Evolutionary conservation across 1,140 invertebrate species (phyloP).

Genomic region (Neodiprion fabricii): DNA sequence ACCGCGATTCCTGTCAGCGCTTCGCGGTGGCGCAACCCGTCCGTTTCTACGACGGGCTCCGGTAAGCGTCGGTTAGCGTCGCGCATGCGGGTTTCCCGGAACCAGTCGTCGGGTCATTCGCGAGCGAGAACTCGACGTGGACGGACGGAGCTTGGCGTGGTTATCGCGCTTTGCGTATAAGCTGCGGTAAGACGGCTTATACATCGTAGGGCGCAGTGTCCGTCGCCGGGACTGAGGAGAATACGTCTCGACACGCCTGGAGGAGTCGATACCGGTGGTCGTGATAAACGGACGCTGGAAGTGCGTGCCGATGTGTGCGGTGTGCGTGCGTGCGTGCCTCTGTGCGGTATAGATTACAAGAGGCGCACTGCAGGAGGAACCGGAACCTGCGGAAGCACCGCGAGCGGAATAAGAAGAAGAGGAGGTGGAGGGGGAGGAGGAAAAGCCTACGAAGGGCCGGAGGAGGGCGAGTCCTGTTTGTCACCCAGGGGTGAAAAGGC

Average conservation of each 20-base stretch:
- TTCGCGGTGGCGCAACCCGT: background rate
- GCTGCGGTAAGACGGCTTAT: background rate
- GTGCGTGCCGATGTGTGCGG: too few relatives aligned
- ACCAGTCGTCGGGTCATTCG: background rate
- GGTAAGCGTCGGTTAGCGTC: background rate
- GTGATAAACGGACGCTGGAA: background rate
- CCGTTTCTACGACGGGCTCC: background rate
- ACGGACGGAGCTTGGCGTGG: background rate
- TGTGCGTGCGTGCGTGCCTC: too few relatives aligned
- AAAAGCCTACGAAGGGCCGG: too few relatives aligned
- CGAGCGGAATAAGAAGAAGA: background rate
- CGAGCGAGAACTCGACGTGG: background rate
- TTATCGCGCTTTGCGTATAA: background rate
- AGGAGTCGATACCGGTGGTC: background rate
- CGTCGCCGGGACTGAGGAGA: background rate
- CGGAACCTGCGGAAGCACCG: too few relatives aligned
- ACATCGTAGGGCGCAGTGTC: background rate
- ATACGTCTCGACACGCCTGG: background rate
- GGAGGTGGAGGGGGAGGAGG: background rate
- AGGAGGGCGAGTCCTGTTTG: too few relatives aligned
- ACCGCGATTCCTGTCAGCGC: background rate
- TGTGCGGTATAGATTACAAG: too few relatives aligned
- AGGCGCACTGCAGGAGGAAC: too few relatives aligned
- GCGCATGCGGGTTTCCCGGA: background rate
- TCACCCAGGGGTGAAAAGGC: too few relatives aligned